These are phyloP conservation scores for Vanessa cardui DNA, from an alignment of 2,888 invertebrate species.

Conservation along the genomic window DNA sequence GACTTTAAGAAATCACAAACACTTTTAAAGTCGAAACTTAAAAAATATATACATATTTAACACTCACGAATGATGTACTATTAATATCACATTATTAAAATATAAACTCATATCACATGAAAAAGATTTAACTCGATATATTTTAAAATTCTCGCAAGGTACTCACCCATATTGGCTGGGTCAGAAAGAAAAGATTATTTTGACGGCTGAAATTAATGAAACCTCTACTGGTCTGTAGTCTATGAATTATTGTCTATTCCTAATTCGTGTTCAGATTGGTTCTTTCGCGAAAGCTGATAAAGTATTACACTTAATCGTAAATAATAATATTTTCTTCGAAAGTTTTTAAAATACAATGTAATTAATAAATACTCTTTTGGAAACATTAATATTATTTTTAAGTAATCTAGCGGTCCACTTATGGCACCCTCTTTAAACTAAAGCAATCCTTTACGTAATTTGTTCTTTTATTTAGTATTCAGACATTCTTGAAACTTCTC, in stretches of 20 bases:
- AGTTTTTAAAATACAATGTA: constrained; percentile 65
- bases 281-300: constrained; percentile 57
- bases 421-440: constrained; percentile 52
- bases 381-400: constrained; percentile 62
- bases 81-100: constrained; percentile 29
- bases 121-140: constrained; percentile 56
- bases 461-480: constrained; percentile 45
- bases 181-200: constrained; percentile 82
- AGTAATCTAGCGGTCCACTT: constrained; percentile 54
- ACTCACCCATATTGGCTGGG: constrained; percentile 88
- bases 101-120: constrained; percentile 10
- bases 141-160: constrained; percentile 42
- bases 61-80: constrained; percentile 25
- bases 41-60: constrained; percentile 47
- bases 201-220: constrained; percentile 58
- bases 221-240: constrained; percentile 50
- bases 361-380: constrained; percentile 58
- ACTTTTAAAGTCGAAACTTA: constrained; percentile 9
- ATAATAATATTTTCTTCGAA: constrained; percentile 64
- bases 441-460: constrained; percentile 44
- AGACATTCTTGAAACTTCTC: constrained; percentile 25
- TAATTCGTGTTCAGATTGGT: constrained; percentile 55
- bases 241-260: constrained; percentile 57
- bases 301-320: constrained; percentile 50
- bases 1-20: constrained; percentile 17